Base-by-base conservation (phyloP, 2,888 invertebrate species). In the Anticlea derivata region DNA sequence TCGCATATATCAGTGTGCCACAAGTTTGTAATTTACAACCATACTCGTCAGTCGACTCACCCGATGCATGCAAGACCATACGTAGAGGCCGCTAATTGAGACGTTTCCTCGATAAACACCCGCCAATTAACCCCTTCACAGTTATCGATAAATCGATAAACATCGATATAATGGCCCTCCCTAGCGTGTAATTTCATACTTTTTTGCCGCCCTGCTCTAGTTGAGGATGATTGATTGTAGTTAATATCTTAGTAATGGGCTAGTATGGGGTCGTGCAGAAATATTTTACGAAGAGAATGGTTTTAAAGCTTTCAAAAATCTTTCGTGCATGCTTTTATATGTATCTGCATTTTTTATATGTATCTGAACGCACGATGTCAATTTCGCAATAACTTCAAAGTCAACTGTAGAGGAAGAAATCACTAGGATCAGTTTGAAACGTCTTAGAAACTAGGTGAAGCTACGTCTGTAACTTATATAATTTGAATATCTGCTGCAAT, bases 91-190 rank as follows among this genome's bases (percentile, higher is more conserved):
- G 50, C 65, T 80, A 78, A 81, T 81, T 79, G 81, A 82, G 80
- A 79, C 72, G 74, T 73, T 72, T 74, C 70, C 68, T 61, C 72
- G 67, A 69, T 75, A 75, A 75, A 72, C 61, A 66, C 66, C 64
- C 63, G 69, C 72, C 77, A 78, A 80, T 80, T 69, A 69, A 70
- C 55, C 66, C 67, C 62, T 58, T 68, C 45, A 50, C 46, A 48
- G 46, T 55, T 58, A 62, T 55, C 58, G 61, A 58, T 56, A 57
- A 58, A 48, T 53, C 57, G 53, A 56, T 55, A 53, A 56, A 55
- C 41, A 55, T 62, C 58, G 43, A 26, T 50, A 43, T 60, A 55
- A 60, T 58, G 65, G 62, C 61, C 70, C 69, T 31, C 66, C 63
- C 55, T 60, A 65, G 68, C 63, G 60, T 76, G 68, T 75, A 80